phyloP scores from a whole-genome alignment of 2,113 vertebrate species.

The Aegithalos caudatus region DNA sequence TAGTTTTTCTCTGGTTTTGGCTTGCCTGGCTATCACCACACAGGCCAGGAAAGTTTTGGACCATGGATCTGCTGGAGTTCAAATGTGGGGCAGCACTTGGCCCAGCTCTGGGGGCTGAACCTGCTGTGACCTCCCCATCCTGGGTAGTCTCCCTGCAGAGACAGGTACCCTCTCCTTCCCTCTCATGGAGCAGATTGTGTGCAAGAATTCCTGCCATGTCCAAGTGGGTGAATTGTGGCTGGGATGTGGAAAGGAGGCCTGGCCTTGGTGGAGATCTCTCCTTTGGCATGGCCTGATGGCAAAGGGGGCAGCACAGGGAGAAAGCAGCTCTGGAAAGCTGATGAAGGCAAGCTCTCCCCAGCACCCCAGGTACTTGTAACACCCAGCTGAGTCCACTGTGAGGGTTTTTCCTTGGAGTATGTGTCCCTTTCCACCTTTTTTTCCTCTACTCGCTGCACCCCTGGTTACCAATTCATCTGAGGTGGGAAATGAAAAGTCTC shows the following conservation, averaged over 20 bases:
- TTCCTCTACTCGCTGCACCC: not conserved
- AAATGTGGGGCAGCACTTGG: not conserved
- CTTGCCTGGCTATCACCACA: rapidly evolving
- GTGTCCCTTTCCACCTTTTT: not conserved
- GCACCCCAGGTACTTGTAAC: rapidly evolving
- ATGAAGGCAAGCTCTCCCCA: not conserved
- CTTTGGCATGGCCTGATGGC: not conserved
- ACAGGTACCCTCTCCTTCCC: not conserved
- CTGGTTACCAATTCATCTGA: not conserved
- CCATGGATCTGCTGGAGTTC: not conserved
- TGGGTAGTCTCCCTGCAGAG: not conserved
- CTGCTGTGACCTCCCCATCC: rapidly evolving
- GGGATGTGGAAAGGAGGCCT: not conserved
- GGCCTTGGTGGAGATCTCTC: not conserved
- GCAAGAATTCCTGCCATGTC: not conserved
- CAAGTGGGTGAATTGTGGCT: not conserved
- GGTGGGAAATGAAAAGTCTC: not conserved
- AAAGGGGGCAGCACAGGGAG: not conserved
- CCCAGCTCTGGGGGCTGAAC: not conserved
- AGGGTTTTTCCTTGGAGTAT: not conserved
- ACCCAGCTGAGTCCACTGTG: not conserved
- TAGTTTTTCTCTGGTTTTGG: not conserved
- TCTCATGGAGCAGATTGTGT: rapidly evolving
- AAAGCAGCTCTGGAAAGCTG: not conserved
- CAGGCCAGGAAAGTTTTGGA: not conserved